Conservation (phyloP, 2,797 vertebrate species). For the Brotula barbata region DNA sequence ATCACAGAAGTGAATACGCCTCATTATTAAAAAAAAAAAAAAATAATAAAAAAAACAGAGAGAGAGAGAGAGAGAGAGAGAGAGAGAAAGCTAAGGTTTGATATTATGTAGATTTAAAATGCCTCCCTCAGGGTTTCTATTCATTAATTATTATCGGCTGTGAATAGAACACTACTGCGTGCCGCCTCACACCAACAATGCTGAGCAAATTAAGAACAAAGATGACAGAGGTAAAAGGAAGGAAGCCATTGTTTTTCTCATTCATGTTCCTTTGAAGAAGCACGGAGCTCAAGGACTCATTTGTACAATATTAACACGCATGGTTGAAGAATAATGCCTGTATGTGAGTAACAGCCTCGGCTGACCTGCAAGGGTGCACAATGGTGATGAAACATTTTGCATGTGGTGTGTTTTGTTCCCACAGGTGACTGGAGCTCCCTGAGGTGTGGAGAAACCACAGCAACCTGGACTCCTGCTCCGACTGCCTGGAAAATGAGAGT, state of each 20-base stretch:
- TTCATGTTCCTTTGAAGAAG: slow-evolving; percentile 64
- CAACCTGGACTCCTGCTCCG: slow-evolving; percentile 37
- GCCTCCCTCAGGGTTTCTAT: slow-evolving; percentile 68
- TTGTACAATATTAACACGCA: slow-evolving; percentile 64
- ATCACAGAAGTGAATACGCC: slow-evolving; percentile 77
- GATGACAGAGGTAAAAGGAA: slow-evolving; percentile 59
- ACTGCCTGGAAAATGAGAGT: slow-evolving; percentile 23
- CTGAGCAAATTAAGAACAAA: slow-evolving; percentile 72
- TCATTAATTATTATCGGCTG: slow-evolving; percentile 73
- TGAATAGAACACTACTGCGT: slow-evolving; percentile 63
- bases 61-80: too few species aligned
- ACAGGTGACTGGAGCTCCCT: slow-evolving; percentile 28
- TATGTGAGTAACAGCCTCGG: slow-evolving; percentile 33
- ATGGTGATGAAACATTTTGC: slow-evolving; percentile 30
- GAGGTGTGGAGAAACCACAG: slow-evolving; percentile 35
- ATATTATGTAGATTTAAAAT: slow-evolving; percentile 81
- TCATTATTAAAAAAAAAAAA: slow-evolving; percentile 77
- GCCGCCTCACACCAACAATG: slow-evolving; percentile 64
- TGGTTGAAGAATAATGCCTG: slow-evolving; percentile 32
- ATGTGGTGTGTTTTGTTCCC: slow-evolving; percentile 27
- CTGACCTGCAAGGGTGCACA: slow-evolving; percentile 36
- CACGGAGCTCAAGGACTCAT: slow-evolving; percentile 66
- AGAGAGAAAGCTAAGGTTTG: slow-evolving; percentile 67
- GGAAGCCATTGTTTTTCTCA: slow-evolving; percentile 54
- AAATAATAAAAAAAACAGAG: too few species aligned